Evolutionary conservation across 2,888 invertebrate genomes (phyloP), one percentile per base, ranked within the genome.

Genomic region (Hesperia comma): DNA sequence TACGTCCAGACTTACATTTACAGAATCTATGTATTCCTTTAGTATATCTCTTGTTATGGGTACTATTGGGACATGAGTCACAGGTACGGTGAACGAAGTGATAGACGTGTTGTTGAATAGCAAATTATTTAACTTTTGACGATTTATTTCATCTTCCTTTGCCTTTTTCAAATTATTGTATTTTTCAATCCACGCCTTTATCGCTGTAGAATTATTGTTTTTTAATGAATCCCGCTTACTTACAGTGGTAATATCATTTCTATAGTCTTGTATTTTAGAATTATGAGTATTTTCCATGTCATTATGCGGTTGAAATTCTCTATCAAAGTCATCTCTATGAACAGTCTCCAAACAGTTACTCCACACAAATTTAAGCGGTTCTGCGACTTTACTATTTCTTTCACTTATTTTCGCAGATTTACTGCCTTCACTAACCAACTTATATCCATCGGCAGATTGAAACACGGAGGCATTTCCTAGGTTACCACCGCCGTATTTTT

Each of bases 31-130:
- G 33, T 70, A 71, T 51, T 71, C 67, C 14, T 64, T 71, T n/a
- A 86, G 84, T 57, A 90, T 78, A 73, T 87, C 82, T 75, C 84
- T 81, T 15, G 91, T 91, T 71, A 91, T 90, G 21, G 89, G 87
- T 70, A 89, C 79, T 26, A 90, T 77, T 74, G 81, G 79, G 41
- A 88, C 69, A 14, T 40, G 61, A 19, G 61, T 67, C 2, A 62
- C 57, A 19, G 67, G 51, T 7, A 61, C 61, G 5, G 63, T 71
- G 15, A 72, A 68, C 15, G 75, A 33, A 15, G 68, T 43, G 55
- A 78, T 76, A 8, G 77, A 75, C 2, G 75, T 71, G 74, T 85
- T 84, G 67, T 78, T 85, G 0, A 76, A 67, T 2, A 79, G 67
- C 56, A 78, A 75, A 10, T 76, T 75, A 46, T 88, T 85, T 7